These are phyloP conservation scores for Cylloceria caligata DNA, from an alignment of 2,888 invertebrate species.

Conservation along the genomic window DNA sequence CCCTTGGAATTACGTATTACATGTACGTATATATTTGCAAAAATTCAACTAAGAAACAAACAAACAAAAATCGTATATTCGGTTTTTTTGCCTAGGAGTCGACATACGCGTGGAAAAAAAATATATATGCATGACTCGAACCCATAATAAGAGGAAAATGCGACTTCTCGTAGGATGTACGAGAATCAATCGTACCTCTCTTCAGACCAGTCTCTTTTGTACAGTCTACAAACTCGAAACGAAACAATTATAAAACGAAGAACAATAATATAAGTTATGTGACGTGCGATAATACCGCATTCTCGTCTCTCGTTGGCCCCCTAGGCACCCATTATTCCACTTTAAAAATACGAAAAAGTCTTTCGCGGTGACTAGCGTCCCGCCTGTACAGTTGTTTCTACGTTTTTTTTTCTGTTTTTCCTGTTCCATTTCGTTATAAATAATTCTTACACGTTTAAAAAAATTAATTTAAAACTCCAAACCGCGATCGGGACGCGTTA, in stretches of 20 bases:
- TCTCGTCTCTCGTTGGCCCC: conserved; percentile 65
- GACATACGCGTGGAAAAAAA: conserved; percentile 30
- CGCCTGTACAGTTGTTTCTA: conserved; percentile 77
- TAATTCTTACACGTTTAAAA: conserved; percentile 77
- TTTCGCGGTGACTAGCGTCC: conserved; percentile 73
- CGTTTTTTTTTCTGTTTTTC: conserved; percentile 42
- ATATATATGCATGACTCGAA: conserved; percentile 24
- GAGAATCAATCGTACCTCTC: conserved; percentile 33
- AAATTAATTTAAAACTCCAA: conserved; percentile 72
- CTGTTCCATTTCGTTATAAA: conserved; percentile 72
- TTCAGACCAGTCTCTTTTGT: conserved; percentile 61
- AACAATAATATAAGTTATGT: conserved; percentile 66
- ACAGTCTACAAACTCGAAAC: conserved; percentile 58
- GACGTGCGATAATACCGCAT: conserved; percentile 51
- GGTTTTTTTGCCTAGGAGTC: conserved; percentile 56
- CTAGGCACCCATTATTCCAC: conserved; percentile 65
- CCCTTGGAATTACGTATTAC: conserved; percentile 53
- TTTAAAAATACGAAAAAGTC: conserved; percentile 68
- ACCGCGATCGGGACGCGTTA: conserved; percentile 35
- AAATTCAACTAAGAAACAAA: conserved; percentile 34
- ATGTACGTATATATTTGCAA: conserved; percentile 43
- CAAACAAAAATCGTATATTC: conserved; percentile 37
- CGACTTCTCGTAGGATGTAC: conserved; percentile 31
- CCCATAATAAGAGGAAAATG: conserved; percentile 24
- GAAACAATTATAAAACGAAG: conserved; percentile 45